Conservation (phyloP, 1,140 invertebrate genomes). For the Diorhabda sublineata region DNA sequence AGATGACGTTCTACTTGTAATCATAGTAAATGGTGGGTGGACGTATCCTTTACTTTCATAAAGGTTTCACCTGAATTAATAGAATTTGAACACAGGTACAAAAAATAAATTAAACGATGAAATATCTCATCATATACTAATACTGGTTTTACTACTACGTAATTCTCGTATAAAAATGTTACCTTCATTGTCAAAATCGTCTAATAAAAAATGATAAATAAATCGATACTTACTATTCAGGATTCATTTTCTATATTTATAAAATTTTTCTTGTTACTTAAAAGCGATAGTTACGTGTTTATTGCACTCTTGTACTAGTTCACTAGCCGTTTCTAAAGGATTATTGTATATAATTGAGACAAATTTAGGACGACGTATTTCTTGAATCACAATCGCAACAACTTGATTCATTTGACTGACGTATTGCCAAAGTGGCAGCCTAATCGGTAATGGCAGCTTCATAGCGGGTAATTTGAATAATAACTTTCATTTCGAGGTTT, state of each 20-base stretch:
- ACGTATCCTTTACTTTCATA: slow-evolving; percentile 16
- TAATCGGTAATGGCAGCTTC: slow-evolving; percentile 2
- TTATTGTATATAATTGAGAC: slow-evolving; percentile 20
- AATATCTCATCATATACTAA: not conserved
- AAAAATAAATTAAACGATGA: not conserved
- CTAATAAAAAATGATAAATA: slow-evolving; percentile 32
- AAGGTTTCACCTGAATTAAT: not conserved
- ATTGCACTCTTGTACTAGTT: slow-evolving; percentile 21
- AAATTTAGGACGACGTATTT: slow-evolving; percentile 27
- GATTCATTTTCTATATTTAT: slow-evolving; percentile 42
- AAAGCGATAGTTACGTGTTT: slow-evolving; percentile 4
- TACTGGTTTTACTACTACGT: not conserved
- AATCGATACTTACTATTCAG: slow-evolving; percentile 49
- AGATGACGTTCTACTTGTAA: slow-evolving; percentile 26
- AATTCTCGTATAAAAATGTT: slow-evolving; percentile 28
- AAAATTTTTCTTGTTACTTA: slow-evolving; percentile 2
- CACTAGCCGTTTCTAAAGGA: slow-evolving; percentile 11
- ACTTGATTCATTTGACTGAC: slow-evolving; percentile 21
- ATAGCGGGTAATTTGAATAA: not conserved
- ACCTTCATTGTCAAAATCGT: slow-evolving; percentile 25
- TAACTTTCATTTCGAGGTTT: not conserved
- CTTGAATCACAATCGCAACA: slow-evolving; percentile 13
- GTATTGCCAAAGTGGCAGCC: slow-evolving; percentile 27
- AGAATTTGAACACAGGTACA: not conserved
- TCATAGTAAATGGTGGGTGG: slow-evolving; percentile 30